phyloP scores from a whole-genome alignment of 2,888 invertebrate genomes.

The Steinernema carpocapsae region DNA sequence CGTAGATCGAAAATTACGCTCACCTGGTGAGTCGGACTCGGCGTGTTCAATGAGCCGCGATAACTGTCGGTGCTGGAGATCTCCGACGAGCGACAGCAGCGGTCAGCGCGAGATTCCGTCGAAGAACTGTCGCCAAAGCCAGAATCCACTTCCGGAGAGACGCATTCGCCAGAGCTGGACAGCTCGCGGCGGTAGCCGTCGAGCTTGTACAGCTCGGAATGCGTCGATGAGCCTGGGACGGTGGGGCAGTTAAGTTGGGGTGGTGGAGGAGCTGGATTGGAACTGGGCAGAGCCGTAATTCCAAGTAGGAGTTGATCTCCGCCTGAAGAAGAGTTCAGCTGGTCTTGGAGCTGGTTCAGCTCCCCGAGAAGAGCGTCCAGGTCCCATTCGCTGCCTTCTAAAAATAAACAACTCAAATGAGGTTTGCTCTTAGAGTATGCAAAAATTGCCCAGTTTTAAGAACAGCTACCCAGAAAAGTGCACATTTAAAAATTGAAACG shows the following conservation, averaged over 20 bases:
- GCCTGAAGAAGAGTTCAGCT: conserved; percentile 61
- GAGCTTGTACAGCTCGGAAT: conserved; percentile 20
- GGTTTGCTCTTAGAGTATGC: background rate
- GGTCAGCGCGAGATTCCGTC: conserved; percentile 74
- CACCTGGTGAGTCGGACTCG: conserved; percentile 65
- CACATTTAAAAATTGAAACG: background rate
- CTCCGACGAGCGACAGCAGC: conserved; percentile 57
- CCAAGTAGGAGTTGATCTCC: conserved; percentile 77
- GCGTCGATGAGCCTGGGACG: background rate
- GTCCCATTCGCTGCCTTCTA: conserved; percentile 74
- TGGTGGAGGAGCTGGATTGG: conserved; percentile 35
- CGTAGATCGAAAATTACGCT: too few relatives aligned
- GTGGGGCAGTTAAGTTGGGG: background rate
- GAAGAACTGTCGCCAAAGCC: conserved; percentile 97
- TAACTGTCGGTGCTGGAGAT: conserved; percentile 62
- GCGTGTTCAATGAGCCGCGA: conserved; percentile 64
- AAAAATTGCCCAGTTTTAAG: background rate
- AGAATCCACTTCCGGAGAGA: conserved; percentile 95
- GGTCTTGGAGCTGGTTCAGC: conserved; percentile 86
- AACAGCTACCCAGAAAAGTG: background rate
- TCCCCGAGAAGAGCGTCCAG: conserved; percentile 95
- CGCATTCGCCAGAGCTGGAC: conserved; percentile 73
- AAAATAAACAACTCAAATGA: background rate
- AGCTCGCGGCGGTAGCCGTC: conserved; percentile 37
- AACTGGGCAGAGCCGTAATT: conserved; percentile 89